Evolutionary conservation across 1,140 invertebrate species (phyloP).

Genomic region (Plectus sambesii): DNA sequence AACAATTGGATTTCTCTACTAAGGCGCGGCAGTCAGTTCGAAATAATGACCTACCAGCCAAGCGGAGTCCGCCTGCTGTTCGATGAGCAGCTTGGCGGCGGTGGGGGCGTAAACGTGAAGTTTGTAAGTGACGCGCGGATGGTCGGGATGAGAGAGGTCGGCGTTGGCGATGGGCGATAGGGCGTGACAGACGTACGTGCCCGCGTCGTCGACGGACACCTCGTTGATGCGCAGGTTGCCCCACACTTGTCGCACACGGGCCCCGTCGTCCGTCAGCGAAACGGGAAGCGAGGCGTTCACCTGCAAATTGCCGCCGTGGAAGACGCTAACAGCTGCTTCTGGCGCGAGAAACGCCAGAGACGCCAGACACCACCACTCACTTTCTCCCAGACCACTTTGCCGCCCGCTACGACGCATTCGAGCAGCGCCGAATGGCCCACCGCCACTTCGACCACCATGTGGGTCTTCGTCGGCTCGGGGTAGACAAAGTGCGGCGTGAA

Average conservation of each 20-base stretch:
- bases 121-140: conserved; percentile 23
- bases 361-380: too few relatives aligned
- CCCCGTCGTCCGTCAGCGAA: conserved; percentile 27
- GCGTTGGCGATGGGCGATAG: conserved; percentile 14
- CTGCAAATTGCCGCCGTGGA: conserved; percentile 27
- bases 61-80: conserved; percentile 9
- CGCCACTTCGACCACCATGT: conserved; percentile 25
- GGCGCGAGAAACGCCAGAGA: too few relatives aligned
- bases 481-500: background rate
- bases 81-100: conserved; percentile 27
- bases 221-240: conserved; percentile 30
- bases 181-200: conserved; percentile 31
- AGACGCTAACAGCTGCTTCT: conserved; percentile 13
- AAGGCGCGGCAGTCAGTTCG: too few relatives aligned
- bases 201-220: conserved; percentile 26
- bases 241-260: conserved; percentile 33
- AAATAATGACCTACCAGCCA: too few relatives aligned
- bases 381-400: conserved; percentile 13
- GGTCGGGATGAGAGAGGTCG: conserved; percentile 10
- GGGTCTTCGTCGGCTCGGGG: conserved; percentile 10
- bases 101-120: conserved; percentile 33
- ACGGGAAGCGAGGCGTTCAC: conserved; percentile 26
- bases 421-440: conserved; percentile 27
- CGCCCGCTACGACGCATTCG: conserved; percentile 33
- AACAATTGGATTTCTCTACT: conserved; percentile 13